Conservation (phyloP, 2,888 invertebrate species). For the Cryptocephalus moraei region DNA sequence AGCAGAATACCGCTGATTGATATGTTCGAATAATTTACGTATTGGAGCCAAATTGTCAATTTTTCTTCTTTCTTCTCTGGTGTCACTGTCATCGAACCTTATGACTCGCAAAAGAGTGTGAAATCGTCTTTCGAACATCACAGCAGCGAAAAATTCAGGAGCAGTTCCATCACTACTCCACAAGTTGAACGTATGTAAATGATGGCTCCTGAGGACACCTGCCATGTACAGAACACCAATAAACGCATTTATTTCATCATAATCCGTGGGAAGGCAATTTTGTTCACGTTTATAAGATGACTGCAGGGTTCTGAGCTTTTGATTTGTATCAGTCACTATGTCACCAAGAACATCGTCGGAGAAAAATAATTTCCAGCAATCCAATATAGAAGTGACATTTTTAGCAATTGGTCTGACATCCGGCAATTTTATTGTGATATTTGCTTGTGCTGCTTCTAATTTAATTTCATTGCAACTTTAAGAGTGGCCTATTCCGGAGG, state of each 20-base stretch:
- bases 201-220: background rate
- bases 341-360: too few relatives aligned
- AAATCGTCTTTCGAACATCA: slow-evolving; percentile 15
- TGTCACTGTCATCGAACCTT: slow-evolving; percentile 14
- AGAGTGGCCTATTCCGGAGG: too few relatives aligned
- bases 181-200: background rate
- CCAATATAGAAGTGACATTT: too few relatives aligned
- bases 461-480: too few relatives aligned
- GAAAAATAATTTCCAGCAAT: too few relatives aligned
- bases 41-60: slow-evolving; percentile 16
- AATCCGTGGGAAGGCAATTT: background rate
- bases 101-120: slow-evolving; percentile 10
- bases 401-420: slow-evolving; percentile 1
- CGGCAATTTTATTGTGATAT: slow-evolving; percentile 1
- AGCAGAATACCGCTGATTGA: slow-evolving; percentile 20
- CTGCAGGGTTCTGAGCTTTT: background rate
- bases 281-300: background rate
- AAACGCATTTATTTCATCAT: slow-evolving; percentile 1
- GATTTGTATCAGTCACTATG: slow-evolving; percentile 1
- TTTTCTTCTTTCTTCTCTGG: slow-evolving; percentile 7
- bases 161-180: too few relatives aligned
- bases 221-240: slow-evolving; percentile 1
- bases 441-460: background rate
- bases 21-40: slow-evolving; percentile 18
- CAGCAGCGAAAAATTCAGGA: too few relatives aligned